Percentiles rank a stretch among this genome's conserved stretches.
phyloP scores from a whole-genome alignment of 1,140 invertebrate genomes.

The Musca domestica region DNA sequence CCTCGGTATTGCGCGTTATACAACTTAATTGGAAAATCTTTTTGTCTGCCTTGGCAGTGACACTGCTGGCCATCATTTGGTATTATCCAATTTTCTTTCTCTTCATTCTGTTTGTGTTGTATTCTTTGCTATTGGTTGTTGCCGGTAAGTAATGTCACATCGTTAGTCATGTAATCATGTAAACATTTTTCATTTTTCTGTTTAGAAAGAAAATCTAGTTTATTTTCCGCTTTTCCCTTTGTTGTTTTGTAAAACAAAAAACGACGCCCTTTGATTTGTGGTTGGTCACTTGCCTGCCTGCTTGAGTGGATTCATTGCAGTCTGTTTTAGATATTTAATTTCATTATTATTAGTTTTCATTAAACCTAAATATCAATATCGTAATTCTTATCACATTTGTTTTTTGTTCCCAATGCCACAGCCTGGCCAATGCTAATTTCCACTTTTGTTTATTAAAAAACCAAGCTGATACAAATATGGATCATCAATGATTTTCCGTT shows the following conservation, averaged over 20 bases:
- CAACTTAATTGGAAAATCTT: constrained; percentile 52
- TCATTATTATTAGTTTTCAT: neutral
- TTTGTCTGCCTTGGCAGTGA: constrained; percentile 42
- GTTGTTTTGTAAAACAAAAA: neutral
- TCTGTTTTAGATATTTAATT: neutral
- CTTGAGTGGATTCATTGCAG: neutral
- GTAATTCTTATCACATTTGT: neutral
- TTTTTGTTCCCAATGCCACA: neutral
- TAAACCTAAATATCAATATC: neutral
- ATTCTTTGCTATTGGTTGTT: constrained; percentile 47
- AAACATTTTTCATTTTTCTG: too few species aligned
- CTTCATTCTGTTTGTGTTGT: constrained; percentile 48
- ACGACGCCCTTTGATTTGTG: constrained; percentile 7
- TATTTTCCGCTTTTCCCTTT: neutral
- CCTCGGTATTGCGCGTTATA: constrained; percentile 34
- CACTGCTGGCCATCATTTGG: constrained; percentile 50
- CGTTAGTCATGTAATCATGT: too few species aligned
- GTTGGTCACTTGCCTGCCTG: neutral
- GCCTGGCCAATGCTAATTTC: neutral
- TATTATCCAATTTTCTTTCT: constrained; percentile 53
- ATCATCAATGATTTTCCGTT: neutral
- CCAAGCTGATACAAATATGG: neutral
- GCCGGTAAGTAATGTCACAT: constrained; percentile 39
- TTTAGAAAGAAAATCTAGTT: neutral
- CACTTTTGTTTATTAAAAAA: neutral